Conservation (phyloP, 2,113 vertebrate species). For the Damaliscus lunatus region DNA sequence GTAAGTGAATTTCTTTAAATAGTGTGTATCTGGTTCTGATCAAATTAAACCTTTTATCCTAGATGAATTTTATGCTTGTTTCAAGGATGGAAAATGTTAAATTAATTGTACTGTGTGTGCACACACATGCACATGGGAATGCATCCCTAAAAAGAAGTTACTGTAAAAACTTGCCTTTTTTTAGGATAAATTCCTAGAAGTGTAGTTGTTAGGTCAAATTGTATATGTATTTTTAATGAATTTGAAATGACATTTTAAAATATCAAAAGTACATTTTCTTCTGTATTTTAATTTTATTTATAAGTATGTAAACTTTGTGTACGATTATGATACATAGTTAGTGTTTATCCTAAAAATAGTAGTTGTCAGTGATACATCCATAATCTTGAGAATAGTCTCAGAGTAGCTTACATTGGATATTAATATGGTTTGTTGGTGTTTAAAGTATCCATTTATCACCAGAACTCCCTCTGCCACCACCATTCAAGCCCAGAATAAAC, state of each 20-base stretch:
- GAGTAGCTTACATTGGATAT: not conserved
- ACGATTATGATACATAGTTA: not conserved
- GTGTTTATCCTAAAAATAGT: slow-evolving; percentile 26
- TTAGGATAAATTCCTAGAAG: not conserved
- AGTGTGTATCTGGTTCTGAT: not conserved
- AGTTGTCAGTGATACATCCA: not conserved
- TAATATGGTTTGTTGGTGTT: not conserved
- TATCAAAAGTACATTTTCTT: slow-evolving; percentile 9
- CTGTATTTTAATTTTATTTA: not conserved
- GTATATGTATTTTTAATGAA: slow-evolving; percentile 8
- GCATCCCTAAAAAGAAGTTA: not conserved
- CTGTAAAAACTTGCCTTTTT: not conserved
- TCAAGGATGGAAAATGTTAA: not conserved
- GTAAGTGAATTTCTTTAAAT: slow-evolving; percentile 81
- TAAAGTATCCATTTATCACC: not conserved
- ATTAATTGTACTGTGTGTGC: not conserved
- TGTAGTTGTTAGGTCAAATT: slow-evolving; percentile 6
- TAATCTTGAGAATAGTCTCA: not conserved
- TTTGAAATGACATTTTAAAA: slow-evolving; percentile 29
- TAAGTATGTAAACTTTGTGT: not conserved
- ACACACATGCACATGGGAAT: not conserved
- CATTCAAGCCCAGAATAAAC: not conserved
- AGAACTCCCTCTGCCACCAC: not conserved
- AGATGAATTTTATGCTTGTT: not conserved
- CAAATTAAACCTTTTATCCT: not conserved